Evolutionary conservation across 2,888 invertebrate genomes (phyloP).

Genomic region (Tyria jacobaeae): DNA sequence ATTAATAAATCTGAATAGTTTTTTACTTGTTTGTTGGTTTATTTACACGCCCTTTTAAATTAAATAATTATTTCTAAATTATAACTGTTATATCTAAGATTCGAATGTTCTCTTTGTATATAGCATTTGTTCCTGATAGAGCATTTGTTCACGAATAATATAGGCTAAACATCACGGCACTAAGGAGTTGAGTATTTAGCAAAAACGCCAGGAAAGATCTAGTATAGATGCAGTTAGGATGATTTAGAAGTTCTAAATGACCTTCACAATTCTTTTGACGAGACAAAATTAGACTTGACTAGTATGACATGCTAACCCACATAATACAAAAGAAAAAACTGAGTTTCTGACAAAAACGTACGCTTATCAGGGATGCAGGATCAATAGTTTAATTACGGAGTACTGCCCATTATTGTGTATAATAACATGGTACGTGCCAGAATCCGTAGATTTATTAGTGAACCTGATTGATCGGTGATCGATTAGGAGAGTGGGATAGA

Average conservation of each 20-base stretch:
- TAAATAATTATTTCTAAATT: no score
- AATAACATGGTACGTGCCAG: conserved; percentile 65
- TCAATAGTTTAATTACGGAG: conserved; percentile 67
- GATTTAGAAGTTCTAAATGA: background rate
- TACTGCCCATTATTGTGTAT: conserved; percentile 64
- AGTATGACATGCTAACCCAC: conserved; percentile 49
- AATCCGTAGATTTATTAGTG: conserved; percentile 75
- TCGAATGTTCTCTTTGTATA: no score
- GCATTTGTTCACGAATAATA: no score
- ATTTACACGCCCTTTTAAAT: no score
- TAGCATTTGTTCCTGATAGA: no score
- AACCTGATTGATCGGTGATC: conserved; percentile 81
- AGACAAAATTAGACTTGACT: background rate
- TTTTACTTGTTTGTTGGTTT: no score
- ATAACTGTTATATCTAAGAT: no score
- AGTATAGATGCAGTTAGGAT: no score
- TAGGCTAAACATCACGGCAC: no score
- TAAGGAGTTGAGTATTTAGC: no score
- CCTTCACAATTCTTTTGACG: background rate
- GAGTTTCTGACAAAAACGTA: conserved; percentile 27
- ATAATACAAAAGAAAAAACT: conserved; percentile 30
- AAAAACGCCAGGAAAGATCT: no score
- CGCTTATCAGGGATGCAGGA: conserved; percentile 47
- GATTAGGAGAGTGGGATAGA: conserved; percentile 57
- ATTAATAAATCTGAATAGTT: no score